Base-by-base conservation (phyloP, 2,797 vertebrate species). In the Sebastes nivosus region DNA sequence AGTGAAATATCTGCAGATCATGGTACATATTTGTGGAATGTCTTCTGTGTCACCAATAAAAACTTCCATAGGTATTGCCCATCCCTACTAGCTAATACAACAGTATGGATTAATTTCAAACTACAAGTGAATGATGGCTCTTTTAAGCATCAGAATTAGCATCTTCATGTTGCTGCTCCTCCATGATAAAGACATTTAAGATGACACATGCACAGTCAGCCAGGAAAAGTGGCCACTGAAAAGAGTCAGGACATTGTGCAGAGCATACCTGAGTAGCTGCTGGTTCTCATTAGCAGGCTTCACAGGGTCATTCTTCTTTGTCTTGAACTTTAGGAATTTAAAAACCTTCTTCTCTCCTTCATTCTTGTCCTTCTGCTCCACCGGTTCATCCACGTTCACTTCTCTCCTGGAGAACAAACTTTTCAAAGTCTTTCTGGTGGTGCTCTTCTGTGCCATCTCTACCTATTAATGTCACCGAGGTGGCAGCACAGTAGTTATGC, bases 341-440 rank as follows among this genome's bases (percentile, higher is more conserved):
- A 92, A 92, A 71, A n/a, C 89, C 58, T 83, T 93, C 83, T 76
- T 93, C 55, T 87, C 85, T 1, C 20, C 70, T 2, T 60, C 79
- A 0, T 1, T 66, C 30, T 25, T 83, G 14, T 63, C 69, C 65
- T 72, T 80, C 46, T 50, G 16, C 14, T 80, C 82, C 68, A 2
- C 72, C 1, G 87, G 29, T 0, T 77, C 32, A 30, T 58, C 30
- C 65, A 73, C 20, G 72, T 11, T 79, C 13, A 50, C 69, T 1
- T 93, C 90, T 72, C 87, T 89, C 77, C 67, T 90, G 80, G 92
- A 93, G 86, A 95, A 94, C 29, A 92, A 63, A 16, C 64, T 80
- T 38, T 77, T 92, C 54, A 95, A 32, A 3, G 82, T 20, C 57
- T 67, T 94, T 38, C 16, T 92, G 75, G 80, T 0, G 1, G 68